These are phyloP conservation scores for Cotesia glomerata DNA, from an alignment of 1,140 invertebrate genomes.

Conservation along the genomic window DNA sequence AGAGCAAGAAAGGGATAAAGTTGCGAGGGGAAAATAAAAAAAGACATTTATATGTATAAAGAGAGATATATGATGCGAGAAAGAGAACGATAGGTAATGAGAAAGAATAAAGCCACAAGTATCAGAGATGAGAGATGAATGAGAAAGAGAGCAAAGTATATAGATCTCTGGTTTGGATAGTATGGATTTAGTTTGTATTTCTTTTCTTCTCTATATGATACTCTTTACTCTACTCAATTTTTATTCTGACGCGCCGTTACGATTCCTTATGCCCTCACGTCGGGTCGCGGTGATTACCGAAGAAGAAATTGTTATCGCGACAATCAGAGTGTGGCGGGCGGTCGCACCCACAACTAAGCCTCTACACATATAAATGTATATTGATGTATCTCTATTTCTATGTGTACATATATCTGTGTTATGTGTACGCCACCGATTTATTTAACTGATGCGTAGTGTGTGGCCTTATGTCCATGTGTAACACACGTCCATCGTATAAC, in stretches of 20 bases:
- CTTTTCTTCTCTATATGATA: background rate
- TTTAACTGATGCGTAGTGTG: background rate
- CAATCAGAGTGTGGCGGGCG: constrained; percentile 34
- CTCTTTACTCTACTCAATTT: background rate
- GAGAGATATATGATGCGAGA: background rate
- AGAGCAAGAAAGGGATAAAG: constrained; percentile 32
- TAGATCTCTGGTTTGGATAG: background rate
- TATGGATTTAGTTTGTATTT: background rate
- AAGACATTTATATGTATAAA: background rate
- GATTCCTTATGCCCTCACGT: constrained; percentile 12
- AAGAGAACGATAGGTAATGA: background rate
- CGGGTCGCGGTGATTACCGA: constrained; percentile 9
- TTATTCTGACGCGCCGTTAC: constrained; percentile 12
- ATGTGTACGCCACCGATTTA: background rate
- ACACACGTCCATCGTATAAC: background rate
- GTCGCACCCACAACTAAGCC: constrained; percentile 27
- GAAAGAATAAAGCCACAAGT: background rate
- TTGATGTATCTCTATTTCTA: background rate
- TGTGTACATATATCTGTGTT: background rate
- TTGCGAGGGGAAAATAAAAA: constrained; percentile 17
- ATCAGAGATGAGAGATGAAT: background rate
- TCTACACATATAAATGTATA: background rate
- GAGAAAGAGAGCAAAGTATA: too few relatives aligned
- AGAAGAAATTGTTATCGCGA: constrained; percentile 31
- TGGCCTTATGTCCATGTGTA: background rate